phyloP scores from a whole-genome alignment of 2,888 invertebrate species.

The Erebia aethiops region DNA sequence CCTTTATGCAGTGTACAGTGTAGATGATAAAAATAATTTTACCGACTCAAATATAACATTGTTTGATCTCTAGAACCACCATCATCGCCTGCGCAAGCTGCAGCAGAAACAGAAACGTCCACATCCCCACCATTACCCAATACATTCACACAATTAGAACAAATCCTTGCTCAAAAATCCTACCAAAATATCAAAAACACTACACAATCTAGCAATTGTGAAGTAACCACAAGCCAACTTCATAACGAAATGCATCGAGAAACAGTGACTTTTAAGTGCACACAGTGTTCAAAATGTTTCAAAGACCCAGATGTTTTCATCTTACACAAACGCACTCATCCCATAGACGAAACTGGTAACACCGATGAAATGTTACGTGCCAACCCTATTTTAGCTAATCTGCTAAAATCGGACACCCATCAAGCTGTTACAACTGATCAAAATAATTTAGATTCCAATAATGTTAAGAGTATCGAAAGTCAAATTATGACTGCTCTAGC shows the following conservation, averaged over 20 bases:
- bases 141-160: conserved; percentile 30
- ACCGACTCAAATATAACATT: not conserved
- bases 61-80: conserved; percentile 22
- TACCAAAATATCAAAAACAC: conserved; percentile 5
- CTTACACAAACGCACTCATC: conserved; percentile 63
- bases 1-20: too few relatives aligned
- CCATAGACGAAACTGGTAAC: conserved; percentile 49
- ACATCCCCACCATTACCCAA: conserved; percentile 29
- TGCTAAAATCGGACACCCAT: conserved; percentile 51
- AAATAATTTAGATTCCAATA: conserved; percentile 50
- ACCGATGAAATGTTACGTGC: conserved; percentile 61
- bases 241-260: conserved; percentile 32
- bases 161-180: conserved; percentile 12
- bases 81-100: conserved; percentile 14
- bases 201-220: conserved; percentile 22
- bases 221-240: conserved; percentile 1
- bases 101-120: conserved; percentile 33
- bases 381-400: conserved; percentile 71
- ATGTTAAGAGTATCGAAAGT: conserved; percentile 57
- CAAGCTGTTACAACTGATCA: conserved; percentile 43
- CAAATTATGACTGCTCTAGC: conserved; percentile 64
- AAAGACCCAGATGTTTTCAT: conserved; percentile 74
- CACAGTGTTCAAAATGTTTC: conserved; percentile 71
- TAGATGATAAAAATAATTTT: not conserved
- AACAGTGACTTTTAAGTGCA: conserved; percentile 62